Evolutionary conservation across 2,113 vertebrate genomes (phyloP).

Genomic region (Stegostoma tigrinum): DNA sequence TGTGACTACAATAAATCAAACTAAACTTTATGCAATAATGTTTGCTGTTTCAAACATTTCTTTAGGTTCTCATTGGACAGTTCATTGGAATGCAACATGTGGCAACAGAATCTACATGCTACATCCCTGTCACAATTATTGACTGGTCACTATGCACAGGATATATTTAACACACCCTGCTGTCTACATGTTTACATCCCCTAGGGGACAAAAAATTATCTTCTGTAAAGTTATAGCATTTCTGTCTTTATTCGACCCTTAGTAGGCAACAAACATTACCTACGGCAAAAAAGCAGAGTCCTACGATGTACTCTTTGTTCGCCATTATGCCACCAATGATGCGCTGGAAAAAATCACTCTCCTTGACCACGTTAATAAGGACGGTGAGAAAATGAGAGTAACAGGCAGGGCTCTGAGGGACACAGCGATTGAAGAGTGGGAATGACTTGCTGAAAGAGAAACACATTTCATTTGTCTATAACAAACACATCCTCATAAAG

Average conservation of each 20-base stretch:
- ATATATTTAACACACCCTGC: not conserved
- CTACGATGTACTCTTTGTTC: slow-evolving; percentile 58
- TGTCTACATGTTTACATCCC: not conserved
- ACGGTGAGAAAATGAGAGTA: slow-evolving; percentile 58
- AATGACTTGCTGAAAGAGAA: slow-evolving; percentile 57
- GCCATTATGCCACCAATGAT: slow-evolving; percentile 62
- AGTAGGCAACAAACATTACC: slow-evolving; percentile 49
- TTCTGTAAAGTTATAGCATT: not conserved
- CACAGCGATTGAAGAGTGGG: slow-evolving; percentile 62
- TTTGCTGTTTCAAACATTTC: not conserved
- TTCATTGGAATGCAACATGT: not conserved
- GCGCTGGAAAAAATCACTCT: slow-evolving; percentile 57
- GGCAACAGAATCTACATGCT: not conserved
- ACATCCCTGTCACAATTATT: not conserved
- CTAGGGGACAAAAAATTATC: not conserved
- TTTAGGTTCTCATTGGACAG: not conserved
- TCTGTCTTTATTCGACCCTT: not conserved
- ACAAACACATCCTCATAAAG: not conserved
- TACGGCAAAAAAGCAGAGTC: slow-evolving; percentile 58
- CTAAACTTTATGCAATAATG: not conserved
- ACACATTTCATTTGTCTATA: not conserved
- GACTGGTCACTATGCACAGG: not conserved
- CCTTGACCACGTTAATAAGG: slow-evolving; percentile 55
- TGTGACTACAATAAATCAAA: too few species aligned
- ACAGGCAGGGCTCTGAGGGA: slow-evolving; percentile 62